These are phyloP conservation scores for Eupeodes luniger DNA, from an alignment of 2,888 invertebrate species.

Conservation along the genomic window DNA sequence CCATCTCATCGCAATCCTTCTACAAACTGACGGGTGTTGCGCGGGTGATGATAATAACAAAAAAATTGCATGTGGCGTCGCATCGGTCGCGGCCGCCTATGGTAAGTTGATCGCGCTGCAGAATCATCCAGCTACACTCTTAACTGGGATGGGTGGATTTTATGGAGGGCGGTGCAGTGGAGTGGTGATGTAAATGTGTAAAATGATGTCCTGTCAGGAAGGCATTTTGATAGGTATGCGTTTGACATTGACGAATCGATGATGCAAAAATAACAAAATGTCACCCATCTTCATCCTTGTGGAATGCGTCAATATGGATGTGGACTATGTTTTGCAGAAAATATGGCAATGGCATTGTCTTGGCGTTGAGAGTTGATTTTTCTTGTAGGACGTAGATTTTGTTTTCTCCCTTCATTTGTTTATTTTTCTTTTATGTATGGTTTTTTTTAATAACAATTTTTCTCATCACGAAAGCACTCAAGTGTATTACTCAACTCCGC, in stretches of 20 bases:
- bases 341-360: slow-evolving; percentile 33
- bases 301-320: not conserved
- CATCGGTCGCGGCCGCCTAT: slow-evolving; percentile 22
- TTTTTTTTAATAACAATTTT: slow-evolving; percentile 34
- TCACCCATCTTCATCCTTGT: not conserved
- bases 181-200: slow-evolving; percentile 16
- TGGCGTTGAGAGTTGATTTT: slow-evolving; percentile 27
- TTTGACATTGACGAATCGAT: slow-evolving; percentile 84
- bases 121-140: not conserved
- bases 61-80: slow-evolving; percentile 52
- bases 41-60: slow-evolving; percentile 60
- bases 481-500: slow-evolving; percentile 54
- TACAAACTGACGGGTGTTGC: not conserved
- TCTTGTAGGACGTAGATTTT: slow-evolving; percentile 36
- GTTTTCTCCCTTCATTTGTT: not conserved
- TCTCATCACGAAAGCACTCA: slow-evolving; percentile 66
- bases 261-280: slow-evolving; percentile 50
- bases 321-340: slow-evolving; percentile 17
- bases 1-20: not conserved
- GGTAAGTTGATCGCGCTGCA: slow-evolving; percentile 30
- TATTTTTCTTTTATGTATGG: not conserved
- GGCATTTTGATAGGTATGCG: slow-evolving; percentile 80
- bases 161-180: not conserved
- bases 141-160: not conserved
- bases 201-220: slow-evolving; percentile 66